phyloP scores from a whole-genome alignment of 1,140 invertebrate species.

The Palaemon carinicauda region DNA sequence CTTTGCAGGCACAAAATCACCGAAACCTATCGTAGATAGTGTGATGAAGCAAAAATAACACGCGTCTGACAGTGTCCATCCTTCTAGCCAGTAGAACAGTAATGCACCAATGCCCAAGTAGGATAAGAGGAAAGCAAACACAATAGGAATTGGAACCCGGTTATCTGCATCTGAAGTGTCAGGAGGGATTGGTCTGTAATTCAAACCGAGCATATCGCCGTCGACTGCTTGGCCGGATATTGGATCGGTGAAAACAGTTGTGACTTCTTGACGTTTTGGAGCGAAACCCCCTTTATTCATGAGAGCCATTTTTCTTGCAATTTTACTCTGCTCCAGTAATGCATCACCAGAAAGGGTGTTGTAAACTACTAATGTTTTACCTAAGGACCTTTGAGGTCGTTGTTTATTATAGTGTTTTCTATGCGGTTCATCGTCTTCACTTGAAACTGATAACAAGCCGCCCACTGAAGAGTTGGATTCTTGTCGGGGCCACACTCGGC shows the following conservation, averaged over 20 bases:
- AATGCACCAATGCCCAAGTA: constrained; percentile 37
- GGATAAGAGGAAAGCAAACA: constrained; percentile 33
- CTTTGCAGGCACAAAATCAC: constrained; percentile 78
- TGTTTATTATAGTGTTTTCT: not conserved
- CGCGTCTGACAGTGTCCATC: constrained; percentile 76
- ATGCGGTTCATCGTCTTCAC: not conserved
- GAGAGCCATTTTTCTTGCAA: constrained; percentile 52
- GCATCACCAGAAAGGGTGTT: constrained; percentile 59
- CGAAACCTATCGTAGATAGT: constrained; percentile 85
- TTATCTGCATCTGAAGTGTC: constrained; percentile 50
- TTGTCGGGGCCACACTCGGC: constrained; percentile 12
- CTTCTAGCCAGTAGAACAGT: constrained; percentile 59
- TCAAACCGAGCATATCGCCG: constrained; percentile 55
- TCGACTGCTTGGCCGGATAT: constrained; percentile 55
- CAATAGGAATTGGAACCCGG: constrained; percentile 37
- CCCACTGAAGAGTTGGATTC: not conserved
- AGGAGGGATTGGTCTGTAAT: constrained; percentile 57
- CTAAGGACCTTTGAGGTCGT: constrained; percentile 31
- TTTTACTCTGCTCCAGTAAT: constrained; percentile 55
- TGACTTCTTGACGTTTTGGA: constrained; percentile 25
- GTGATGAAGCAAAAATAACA: constrained; percentile 90
- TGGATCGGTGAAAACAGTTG: constrained; percentile 56
- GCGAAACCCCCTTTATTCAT: constrained; percentile 40
- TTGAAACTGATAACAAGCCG: constrained; percentile 3
- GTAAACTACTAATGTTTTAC: constrained; percentile 58